Base-by-base conservation (phyloP, 2,113 vertebrate species). In the Sinocyclocheilus anophthalmus region DNA sequence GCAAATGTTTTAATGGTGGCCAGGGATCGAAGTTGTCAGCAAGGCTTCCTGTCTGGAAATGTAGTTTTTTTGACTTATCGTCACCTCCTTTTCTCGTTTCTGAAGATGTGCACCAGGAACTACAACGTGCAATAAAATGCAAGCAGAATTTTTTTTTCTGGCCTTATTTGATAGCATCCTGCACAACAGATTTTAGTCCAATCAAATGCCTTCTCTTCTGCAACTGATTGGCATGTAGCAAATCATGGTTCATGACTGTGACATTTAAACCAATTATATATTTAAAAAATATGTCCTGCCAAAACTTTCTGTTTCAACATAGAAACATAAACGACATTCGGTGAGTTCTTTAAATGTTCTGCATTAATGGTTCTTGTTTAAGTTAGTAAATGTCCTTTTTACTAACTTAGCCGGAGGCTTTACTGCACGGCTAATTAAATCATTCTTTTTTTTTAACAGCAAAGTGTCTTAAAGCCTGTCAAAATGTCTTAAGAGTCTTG, bases 1-100 rank as follows among this genome's bases (percentile, higher is more conserved):
- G 93, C 90, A 94, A 94, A 94, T 94, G 89, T 93, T 95, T 95
- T 94, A 95, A 94, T 94, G 93, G 94, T 87, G 92, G 92, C 88
- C 92, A 73, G 93, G 93, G 94, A 95, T 95, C 92, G 89, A 94
- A 94, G 93, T 88, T 94, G 93, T 94, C 93, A 93, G 89, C 77
- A 16, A 91, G 86, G 89, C 92, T 91, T 95, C 93, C 94, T 94
- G 92, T 94, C 94, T 94, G 93, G 92, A 94, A 94, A 94, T 90
- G 84, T 91, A 84, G 86, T 90, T 85, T 85, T 76, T 88, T 90
- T 92, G 83, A 69, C 81, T 73, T 86, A 83, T 87, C 76, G 86
- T 88, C 89, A 85, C 85, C 88, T 86, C 83, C 84, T 87, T 85
- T 72, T 77, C 84, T 91, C 72, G 26, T 90, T 84, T 86, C 48